These are phyloP conservation scores for Sceloporus tristichus DNA, from an alignment of 2,113 vertebrate genomes.

Conservation along the genomic window DNA sequence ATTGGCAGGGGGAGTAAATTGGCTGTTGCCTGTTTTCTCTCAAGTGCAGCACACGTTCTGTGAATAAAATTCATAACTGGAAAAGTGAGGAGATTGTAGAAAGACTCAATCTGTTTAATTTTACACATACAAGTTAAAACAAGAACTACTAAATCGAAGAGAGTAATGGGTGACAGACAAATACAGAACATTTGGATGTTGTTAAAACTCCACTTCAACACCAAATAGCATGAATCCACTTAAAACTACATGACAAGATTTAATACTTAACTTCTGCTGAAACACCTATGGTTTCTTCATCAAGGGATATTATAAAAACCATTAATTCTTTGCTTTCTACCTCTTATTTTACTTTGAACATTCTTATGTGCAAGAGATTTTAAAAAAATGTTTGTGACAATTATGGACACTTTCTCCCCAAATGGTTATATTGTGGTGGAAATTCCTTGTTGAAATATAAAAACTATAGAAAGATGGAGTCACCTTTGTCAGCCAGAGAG, in stretches of 20 bases:
- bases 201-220: background rate
- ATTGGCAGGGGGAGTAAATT: accelerated
- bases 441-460: too few relatives aligned
- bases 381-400: too few relatives aligned
- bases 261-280: constrained; percentile 49
- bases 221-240: constrained; percentile 36
- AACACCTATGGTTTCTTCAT: constrained; percentile 32
- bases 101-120: constrained; percentile 22
- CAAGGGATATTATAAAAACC: constrained; percentile 63
- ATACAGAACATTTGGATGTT: constrained; percentile 18
- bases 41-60: background rate
- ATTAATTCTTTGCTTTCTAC: constrained; percentile 50
- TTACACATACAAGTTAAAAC: background rate
- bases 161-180: background rate
- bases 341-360: constrained; percentile 53
- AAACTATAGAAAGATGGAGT: too few relatives aligned
- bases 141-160: constrained; percentile 17
- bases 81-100: constrained; percentile 3
- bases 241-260: constrained; percentile 53
- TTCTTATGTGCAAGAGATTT: too few relatives aligned
- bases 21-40: background rate
- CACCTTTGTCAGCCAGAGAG: too few relatives aligned
- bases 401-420: too few relatives aligned
- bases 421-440: too few relatives aligned
- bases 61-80: background rate